A percentile compares a stretch with the other conserved stretches of the same genome.
phyloP scores from a whole-genome alignment of 2,888 invertebrate genomes.

The Sepiola atlantica region DNA sequence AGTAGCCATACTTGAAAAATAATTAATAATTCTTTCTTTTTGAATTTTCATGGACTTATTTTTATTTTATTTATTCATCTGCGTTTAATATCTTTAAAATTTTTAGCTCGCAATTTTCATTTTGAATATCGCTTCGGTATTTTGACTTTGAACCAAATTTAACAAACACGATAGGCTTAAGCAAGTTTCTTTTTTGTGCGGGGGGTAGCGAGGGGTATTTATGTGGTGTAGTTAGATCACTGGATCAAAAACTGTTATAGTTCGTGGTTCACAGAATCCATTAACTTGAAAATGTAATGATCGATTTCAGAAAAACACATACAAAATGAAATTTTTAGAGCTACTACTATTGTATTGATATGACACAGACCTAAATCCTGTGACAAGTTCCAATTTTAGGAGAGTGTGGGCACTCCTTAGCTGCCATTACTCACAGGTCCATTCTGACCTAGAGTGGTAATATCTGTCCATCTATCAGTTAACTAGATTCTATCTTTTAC shows the following conservation, averaged over 20 bases:
- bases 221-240: not conserved
- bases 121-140: not conserved
- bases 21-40: not conserved
- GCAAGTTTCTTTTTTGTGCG: not conserved
- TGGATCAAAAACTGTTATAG: not conserved
- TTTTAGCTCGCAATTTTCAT: not conserved
- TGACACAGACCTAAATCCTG: too few relatives aligned
- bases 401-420: too few relatives aligned
- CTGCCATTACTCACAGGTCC: too few relatives aligned
- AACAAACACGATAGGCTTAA: slow-evolving; percentile 32
- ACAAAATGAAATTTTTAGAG: not conserved
- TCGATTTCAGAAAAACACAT: not conserved
- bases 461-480: too few relatives aligned
- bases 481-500: too few relatives aligned
- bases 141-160: slow-evolving; percentile 10
- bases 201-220: not conserved
- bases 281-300: not conserved
- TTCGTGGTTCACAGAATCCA: not conserved
- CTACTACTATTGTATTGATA: too few relatives aligned
- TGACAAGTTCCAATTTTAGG: too few relatives aligned
- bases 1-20: not conserved
- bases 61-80: too few relatives aligned
- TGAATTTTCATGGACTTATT: not conserved
- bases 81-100: too few relatives aligned
- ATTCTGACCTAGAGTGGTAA: too few relatives aligned